Evolutionary conservation across 2,888 invertebrate species (phyloP).

Genomic region (Rotaria macrura): DNA sequence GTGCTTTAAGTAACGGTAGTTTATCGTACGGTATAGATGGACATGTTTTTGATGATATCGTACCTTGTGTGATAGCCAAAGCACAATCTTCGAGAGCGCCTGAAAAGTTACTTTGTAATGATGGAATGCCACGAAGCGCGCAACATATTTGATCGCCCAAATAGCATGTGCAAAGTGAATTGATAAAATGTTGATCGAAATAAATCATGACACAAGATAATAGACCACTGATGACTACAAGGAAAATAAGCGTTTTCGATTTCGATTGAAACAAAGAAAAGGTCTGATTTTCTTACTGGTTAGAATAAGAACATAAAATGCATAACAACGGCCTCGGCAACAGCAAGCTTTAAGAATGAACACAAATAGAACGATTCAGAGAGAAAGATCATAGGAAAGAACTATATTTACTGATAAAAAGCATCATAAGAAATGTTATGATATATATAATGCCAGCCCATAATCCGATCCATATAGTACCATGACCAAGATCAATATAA

Average conservation of each 20-base stretch:
- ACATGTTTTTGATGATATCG: background rate
- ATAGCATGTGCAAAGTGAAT: background rate
- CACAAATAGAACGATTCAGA: background rate
- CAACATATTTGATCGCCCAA: background rate
- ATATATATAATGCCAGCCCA: background rate
- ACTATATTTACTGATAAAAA: background rate
- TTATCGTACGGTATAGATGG: background rate
- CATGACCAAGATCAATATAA: conserved; percentile 13
- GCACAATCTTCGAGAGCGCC: background rate
- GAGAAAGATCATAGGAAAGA: background rate
- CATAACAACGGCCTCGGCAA: background rate
- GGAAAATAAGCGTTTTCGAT: background rate
- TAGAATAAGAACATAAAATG: background rate
- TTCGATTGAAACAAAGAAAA: too few species aligned
- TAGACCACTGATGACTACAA: background rate
- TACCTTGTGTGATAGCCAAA: too few species aligned
- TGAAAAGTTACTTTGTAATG: background rate
- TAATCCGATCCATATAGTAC: background rate
- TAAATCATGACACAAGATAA: background rate
- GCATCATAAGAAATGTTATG: background rate
- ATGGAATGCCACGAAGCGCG: background rate
- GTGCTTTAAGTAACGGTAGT: background rate
- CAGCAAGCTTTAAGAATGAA: background rate
- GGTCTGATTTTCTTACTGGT: background rate
- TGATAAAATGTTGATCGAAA: background rate